Evolutionary conservation across 2,113 vertebrate genomes (phyloP), one percentile per base, ranked within the genome.

Genomic region (Pseudolaguvia tuberculata): DNA sequence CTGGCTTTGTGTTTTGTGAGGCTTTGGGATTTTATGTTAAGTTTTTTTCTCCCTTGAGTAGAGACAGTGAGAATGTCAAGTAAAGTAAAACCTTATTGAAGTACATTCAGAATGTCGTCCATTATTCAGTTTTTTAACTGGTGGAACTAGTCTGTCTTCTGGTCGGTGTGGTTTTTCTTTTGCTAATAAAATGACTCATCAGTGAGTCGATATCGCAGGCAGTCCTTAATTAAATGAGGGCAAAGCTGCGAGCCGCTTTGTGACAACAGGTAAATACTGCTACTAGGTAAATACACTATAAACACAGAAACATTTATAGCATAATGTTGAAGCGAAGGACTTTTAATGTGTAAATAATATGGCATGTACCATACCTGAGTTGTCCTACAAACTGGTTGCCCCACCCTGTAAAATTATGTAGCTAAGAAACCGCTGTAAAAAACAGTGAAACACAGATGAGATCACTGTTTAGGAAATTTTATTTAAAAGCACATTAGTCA

Each of bases 231-330:
- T 1, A 55, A 72, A 65, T 27, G 59, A 47, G 70, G 68, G 59
- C 57, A 75, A 78, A 55, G 10, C 21, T 55, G 25, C 48, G 62
- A 75, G 78, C 75, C 75, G 79, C 15, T n/a, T n/a, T 25, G 23
- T 53, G 50, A 23, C 47, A 47, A 78, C 84, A 86, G 84, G 81
- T 86, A 82, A 45, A 81, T 45, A 29, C 18, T 42, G 71, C 82
- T 75, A 69, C 81, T 82, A 73, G 45, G 80, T 55, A 81, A 86
- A 87, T 78, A 78, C 80, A 84, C 87, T 87, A 81, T 83, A 79
- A 48, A 27, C 23, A 73, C 55, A 45, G 10, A 53, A 25, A 47
- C 39, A 65, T 72, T 45, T 71, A 50, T 76, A 66, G 23, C 58
- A 42, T 71, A 48, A 56, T 72, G 70, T 58, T 20, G 61, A 77